These are phyloP conservation scores for Reticulitermes speratus DNA, from an alignment of 1,140 invertebrate genomes.

Conservation along the genomic window DNA sequence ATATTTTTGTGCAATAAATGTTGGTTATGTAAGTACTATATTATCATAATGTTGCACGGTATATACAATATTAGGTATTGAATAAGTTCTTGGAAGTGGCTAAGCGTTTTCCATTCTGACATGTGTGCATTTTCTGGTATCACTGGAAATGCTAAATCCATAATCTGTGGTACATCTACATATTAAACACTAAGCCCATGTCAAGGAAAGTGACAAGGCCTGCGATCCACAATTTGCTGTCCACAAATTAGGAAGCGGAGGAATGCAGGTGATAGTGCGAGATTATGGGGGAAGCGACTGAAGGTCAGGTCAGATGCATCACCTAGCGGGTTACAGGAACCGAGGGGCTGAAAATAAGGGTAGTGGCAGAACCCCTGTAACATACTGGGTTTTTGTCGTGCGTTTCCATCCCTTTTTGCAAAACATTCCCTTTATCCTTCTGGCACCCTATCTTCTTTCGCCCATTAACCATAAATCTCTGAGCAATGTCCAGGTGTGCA, in stretches of 20 bases:
- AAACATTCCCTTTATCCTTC: neutral
- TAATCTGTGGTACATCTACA: no score
- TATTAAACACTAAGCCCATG: no score
- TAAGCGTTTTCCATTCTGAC: no score
- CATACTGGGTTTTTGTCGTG: neutral
- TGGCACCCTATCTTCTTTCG: neutral
- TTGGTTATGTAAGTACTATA: no score
- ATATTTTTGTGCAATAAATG: no score
- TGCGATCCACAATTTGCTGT: no score
- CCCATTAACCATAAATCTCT: constrained; percentile 22
- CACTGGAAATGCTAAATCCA: no score
- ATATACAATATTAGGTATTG: no score
- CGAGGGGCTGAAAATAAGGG: neutral
- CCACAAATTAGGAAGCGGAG: neutral
- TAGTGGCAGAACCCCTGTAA: neutral
- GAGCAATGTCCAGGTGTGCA: constrained; percentile 19
- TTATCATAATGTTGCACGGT: no score
- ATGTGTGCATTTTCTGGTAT: no score
- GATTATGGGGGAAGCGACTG: neutral
- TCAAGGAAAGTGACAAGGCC: no score
- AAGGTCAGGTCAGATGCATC: constrained; percentile 1
- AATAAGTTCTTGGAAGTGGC: no score
- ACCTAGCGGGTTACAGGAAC: neutral
- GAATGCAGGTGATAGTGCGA: neutral
- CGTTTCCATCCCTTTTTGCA: neutral